A percentile compares a stretch with the other conserved stretches of the same genome.
phyloP scores from a whole-genome alignment of 2,888 invertebrate genomes.

The Erynnis tages region DNA sequence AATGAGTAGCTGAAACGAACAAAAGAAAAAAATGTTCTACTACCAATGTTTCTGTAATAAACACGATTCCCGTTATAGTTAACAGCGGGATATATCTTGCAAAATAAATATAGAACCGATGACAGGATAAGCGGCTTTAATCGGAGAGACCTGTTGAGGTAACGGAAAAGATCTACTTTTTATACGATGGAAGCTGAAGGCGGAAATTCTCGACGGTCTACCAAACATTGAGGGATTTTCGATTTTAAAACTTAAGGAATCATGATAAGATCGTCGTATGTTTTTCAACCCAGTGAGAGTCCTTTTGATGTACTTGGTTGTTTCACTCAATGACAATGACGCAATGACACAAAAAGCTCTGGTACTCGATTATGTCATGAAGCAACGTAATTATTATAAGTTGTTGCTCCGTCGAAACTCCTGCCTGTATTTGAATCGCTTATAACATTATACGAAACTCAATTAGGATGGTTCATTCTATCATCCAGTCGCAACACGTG shows the following conservation, averaged over 20 bases:
- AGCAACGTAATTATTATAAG: neutral
- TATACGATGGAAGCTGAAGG: neutral
- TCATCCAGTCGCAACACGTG: constrained; percentile 51
- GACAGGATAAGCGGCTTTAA: no score
- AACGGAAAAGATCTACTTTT: constrained; percentile 9
- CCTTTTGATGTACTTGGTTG: neutral
- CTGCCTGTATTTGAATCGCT: constrained; percentile 2
- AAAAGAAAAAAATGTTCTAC: no score
- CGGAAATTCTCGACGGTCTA: neutral
- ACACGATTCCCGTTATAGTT: no score
- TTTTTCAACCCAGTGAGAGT: neutral
- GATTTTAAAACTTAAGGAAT: constrained; percentile 4
- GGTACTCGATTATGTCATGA: neutral
- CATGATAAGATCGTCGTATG: neutral
- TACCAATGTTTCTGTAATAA: no score
- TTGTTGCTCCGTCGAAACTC: no score
- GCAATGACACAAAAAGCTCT: neutral
- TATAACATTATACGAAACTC: neutral
- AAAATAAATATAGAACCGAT: no score
- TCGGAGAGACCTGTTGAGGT: neutral
- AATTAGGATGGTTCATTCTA: constrained; percentile 24
- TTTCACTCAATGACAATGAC: constrained; percentile 11
- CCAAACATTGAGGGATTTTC: neutral
- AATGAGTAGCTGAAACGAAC: no score
- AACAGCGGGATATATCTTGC: no score